These are phyloP conservation scores for Sinelater perroti DNA, from an alignment of 2,888 invertebrate genomes.

Conservation along the genomic window DNA sequence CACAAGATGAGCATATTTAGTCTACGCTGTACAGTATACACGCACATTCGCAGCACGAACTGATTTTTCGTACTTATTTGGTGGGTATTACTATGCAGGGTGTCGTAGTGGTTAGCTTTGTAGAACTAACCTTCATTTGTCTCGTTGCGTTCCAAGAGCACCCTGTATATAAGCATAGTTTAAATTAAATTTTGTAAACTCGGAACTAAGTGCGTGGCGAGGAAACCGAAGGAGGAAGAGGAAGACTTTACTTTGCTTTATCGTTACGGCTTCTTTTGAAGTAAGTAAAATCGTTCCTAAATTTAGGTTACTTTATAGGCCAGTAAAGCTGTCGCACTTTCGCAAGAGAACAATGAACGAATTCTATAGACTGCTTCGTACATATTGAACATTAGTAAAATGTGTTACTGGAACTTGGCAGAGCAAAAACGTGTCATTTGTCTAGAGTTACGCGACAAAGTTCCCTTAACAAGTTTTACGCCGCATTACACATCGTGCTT, in stretches of 20 bases:
- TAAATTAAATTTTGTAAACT: too few relatives aligned
- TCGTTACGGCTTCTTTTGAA: too few relatives aligned
- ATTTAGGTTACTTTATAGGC: too few relatives aligned
- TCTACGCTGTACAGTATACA: constrained; percentile 37
- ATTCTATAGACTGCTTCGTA: constrained; percentile 38
- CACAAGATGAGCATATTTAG: constrained; percentile 78
- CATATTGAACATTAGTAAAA: constrained; percentile 25
- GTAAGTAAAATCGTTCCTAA: too few relatives aligned
- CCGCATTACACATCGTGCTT: constrained; percentile 32
- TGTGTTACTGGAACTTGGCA: constrained; percentile 16
- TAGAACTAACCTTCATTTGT: too few relatives aligned
- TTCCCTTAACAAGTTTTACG: constrained; percentile 20
- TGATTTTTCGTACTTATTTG: constrained; percentile 28
- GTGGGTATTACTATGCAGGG: constrained; percentile 32
- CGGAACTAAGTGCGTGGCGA: too few relatives aligned
- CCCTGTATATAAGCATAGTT: too few relatives aligned
- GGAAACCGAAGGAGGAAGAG: too few relatives aligned
- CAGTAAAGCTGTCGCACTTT: constrained; percentile 13
- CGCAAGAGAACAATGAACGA: constrained; percentile 18
- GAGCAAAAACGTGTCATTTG: neutral
- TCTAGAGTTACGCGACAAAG: neutral
- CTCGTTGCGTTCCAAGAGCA: too few relatives aligned
- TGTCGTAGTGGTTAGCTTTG: constrained; percentile 22
- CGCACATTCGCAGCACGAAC: constrained; percentile 35
- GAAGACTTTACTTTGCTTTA: too few relatives aligned